Conservation (phyloP, 2,113 vertebrate genomes). For the Poeciliopsis prolifica region DNA sequence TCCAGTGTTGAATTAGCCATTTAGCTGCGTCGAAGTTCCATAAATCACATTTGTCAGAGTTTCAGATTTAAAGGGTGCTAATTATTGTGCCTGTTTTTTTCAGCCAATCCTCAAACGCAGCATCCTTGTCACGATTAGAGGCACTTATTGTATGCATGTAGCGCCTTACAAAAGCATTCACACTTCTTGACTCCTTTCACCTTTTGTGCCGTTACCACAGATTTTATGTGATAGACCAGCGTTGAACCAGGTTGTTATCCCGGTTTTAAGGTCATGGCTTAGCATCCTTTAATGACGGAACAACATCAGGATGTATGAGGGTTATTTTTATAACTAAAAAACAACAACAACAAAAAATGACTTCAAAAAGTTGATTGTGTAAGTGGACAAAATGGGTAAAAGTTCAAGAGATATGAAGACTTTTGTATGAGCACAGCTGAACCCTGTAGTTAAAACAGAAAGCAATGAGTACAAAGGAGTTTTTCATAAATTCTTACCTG, state of each 20-base stretch:
- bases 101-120: neutral
- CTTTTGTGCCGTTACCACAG: neutral
- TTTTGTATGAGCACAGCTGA: neutral
- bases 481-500: slow-evolving; percentile 73
- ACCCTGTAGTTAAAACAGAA: neutral
- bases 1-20: slow-evolving; percentile 43
- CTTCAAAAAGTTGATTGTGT: neutral
- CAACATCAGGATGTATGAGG: no score
- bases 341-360: no score
- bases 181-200: neutral
- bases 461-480: neutral
- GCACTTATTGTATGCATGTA: neutral
- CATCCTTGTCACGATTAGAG: neutral
- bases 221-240: neutral
- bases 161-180: neutral
- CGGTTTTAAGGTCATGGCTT: no score
- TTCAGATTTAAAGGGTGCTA: slow-evolving; percentile 14
- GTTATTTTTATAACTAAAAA: no score
- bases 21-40: slow-evolving; percentile 16
- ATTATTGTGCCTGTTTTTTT: slow-evolving; percentile 14
- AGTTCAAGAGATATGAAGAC: neutral
- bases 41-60: slow-evolving; percentile 28
- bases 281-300: no score
- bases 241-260: no score
- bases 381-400: neutral